phyloP scores from a whole-genome alignment of 64 coral and sea anemone species.

The Montipora capricornis region DNA sequence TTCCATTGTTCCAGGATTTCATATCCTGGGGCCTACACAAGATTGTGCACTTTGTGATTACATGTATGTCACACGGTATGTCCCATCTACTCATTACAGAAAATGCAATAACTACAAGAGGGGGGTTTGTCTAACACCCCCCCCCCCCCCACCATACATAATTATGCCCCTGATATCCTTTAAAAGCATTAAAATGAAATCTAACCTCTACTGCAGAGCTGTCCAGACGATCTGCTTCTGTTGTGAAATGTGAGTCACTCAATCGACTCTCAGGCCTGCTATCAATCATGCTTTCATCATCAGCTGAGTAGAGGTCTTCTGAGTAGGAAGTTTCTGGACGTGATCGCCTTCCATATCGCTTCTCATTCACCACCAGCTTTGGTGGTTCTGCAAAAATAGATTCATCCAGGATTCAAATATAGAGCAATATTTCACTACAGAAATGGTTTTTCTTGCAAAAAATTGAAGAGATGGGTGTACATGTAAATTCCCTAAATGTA shows the following conservation, averaged over 20 bases:
- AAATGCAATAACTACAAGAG: no score
- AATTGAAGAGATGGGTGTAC: no score
- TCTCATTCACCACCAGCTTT: constrained; percentile 94
- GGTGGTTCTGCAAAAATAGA: constrained; percentile 79
- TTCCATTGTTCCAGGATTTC: no score
- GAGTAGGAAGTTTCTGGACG: constrained; percentile 87
- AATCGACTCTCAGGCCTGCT: constrained; percentile 77
- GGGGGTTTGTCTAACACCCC: no score
- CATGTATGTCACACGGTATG: no score
- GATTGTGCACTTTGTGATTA: no score
- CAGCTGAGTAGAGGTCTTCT: constrained; percentile 91
- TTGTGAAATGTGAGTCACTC: constrained; percentile 54
- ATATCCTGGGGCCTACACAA: no score
- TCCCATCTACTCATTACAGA: no score
- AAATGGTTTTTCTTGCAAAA: no score
- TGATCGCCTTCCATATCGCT: constrained; percentile 94
- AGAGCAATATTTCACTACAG: not conserved
- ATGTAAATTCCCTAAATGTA: no score
- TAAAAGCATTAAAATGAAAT: not conserved
- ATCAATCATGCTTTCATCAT: constrained; percentile 92
- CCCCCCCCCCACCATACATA: no score
- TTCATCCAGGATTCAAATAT: not conserved
- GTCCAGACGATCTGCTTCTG: constrained; percentile 58
- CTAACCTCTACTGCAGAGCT: constrained; percentile 11
- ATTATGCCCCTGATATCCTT: no score